Conservation (phyloP, 1,140 invertebrate species). For the Drosophila seguyi region DNA sequence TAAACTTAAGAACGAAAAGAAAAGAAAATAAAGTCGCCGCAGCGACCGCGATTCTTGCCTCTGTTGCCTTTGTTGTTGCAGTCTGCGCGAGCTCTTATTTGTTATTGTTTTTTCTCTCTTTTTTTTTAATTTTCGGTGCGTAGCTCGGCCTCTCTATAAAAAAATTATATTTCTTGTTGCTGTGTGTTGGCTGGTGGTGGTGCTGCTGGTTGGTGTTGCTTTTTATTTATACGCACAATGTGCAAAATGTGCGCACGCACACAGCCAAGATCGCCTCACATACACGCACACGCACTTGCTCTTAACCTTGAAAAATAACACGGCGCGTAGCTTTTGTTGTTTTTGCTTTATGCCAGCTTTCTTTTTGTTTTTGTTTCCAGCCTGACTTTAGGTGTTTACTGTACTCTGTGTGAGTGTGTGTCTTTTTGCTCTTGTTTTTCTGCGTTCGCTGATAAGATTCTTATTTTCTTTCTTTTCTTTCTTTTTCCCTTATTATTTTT, state of each 20-base stretch:
- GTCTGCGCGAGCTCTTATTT: slow-evolving; percentile 21
- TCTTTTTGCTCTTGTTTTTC: slow-evolving; percentile 35
- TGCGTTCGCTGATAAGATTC: slow-evolving; percentile 65
- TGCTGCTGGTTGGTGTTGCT: slow-evolving; percentile 27
- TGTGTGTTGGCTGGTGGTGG: slow-evolving; percentile 34
- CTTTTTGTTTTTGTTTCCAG: slow-evolving; percentile 45
- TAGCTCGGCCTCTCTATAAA: slow-evolving; percentile 52
- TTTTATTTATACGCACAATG: slow-evolving; percentile 63
- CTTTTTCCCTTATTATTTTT: slow-evolving; percentile 42
- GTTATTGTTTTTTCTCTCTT: slow-evolving; percentile 1
- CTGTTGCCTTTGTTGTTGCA: slow-evolving; percentile 34
- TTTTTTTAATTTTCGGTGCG: slow-evolving; percentile 27
- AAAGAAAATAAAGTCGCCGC: slow-evolving; percentile 26
- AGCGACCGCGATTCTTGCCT: slow-evolving; percentile 16
- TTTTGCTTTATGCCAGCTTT: slow-evolving; percentile 28
- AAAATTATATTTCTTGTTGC: slow-evolving; percentile 40
- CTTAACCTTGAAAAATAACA: slow-evolving; percentile 76
- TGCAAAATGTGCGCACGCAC: slow-evolving; percentile 57
- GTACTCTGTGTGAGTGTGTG: slow-evolving; percentile 19
- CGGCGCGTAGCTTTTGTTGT: slow-evolving; percentile 41
- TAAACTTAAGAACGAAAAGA: slow-evolving; percentile 34
- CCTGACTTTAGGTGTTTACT: slow-evolving; percentile 53
- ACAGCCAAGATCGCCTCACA: slow-evolving; percentile 14
- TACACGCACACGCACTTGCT: slow-evolving; percentile 73
- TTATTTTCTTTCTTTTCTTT: slow-evolving; percentile 54